Conservation (phyloP, 2,113 vertebrate genomes). For the human region DNA sequence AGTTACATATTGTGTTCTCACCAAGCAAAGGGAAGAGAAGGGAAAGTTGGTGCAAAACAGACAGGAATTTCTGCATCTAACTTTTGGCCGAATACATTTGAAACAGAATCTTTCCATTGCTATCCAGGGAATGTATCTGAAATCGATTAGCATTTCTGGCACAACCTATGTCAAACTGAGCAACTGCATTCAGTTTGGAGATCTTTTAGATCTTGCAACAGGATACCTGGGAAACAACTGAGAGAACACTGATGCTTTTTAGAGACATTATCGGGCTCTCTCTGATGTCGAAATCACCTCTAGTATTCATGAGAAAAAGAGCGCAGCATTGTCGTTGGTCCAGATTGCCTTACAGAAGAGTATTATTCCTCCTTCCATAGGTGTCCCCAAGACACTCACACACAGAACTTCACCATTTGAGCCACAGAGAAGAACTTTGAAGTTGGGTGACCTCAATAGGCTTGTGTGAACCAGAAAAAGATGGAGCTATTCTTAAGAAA, state of each 20-base stretch:
- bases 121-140: constrained; percentile 79
- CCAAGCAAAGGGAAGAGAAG: constrained; percentile 2
- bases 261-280: constrained; percentile 77
- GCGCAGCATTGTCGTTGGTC: constrained; percentile 65
- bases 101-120: constrained; percentile 80
- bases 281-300: constrained; percentile 71
- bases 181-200: constrained; percentile 79
- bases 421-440: constrained; percentile 51
- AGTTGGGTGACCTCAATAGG: constrained; percentile 51
- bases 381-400: constrained; percentile 36
- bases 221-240: constrained; percentile 79
- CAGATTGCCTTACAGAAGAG: constrained; percentile 70
- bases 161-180: constrained; percentile 79
- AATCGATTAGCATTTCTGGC: constrained; percentile 85
- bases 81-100: constrained; percentile 75
- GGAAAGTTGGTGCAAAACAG: constrained; percentile 12
- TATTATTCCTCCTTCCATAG: constrained; percentile 49
- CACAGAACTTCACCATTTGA: constrained; percentile 39
- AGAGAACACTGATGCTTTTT: constrained; percentile 81
- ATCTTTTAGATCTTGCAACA: constrained; percentile 80
- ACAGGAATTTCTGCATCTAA: constrained; percentile 57
- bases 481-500: constrained; percentile 39
- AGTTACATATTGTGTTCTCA: neutral
- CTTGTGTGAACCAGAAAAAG: constrained; percentile 63
- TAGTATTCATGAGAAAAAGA: constrained; percentile 74